Base-by-base conservation (phyloP, 2,888 invertebrate species). In the Oscheius sp. region DNA sequence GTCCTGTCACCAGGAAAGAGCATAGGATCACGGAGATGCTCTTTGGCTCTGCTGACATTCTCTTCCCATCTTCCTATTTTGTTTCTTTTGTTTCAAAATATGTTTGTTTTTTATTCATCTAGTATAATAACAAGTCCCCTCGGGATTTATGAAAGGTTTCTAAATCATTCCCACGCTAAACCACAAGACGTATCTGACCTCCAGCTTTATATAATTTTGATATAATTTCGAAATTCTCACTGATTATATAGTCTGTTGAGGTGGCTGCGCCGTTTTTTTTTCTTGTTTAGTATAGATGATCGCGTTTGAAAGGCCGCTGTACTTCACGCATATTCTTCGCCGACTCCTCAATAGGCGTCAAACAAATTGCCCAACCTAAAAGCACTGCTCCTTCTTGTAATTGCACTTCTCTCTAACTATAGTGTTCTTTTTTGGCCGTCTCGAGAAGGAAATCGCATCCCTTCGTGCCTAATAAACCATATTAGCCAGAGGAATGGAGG, bases 301-400 rank as follows among this genome's bases (percentile, higher is more conserved):
- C 35, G 35, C 49, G 6, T 49, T 13, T 49, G 16, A 49, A 49
- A 21, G 49, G 6, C 35, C 18, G 61, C 61, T 61, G 61, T 61
- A 61, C 61, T 61, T 61, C 41, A 61, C 41, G 45, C 61, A 23
- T 21, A 23, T 61, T 61, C 61, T 41, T 61, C 43, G 18, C 41
- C 23, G 25, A 43, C 43, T 61, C 61, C 61, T 45, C 61, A 61
- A 61, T 61, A 43, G 61, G 61, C 61, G 61, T 45, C 61, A 45
- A 29, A 61, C 18, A 61, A 61, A 61, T 61, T 61, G 61, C 61
- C 61, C 61, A 13, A 58, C 58, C 58, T 58, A 27, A 49, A 61
- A 23, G 61, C 43, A 61, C 29, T 58, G 58, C 61, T 25, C 55
- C 61, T 43, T 61, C 41, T 61, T 41, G 41, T 61, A 43, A 61